phyloP scores from a whole-genome alignment of 2,888 invertebrate species.

The Phengaris arion region DNA sequence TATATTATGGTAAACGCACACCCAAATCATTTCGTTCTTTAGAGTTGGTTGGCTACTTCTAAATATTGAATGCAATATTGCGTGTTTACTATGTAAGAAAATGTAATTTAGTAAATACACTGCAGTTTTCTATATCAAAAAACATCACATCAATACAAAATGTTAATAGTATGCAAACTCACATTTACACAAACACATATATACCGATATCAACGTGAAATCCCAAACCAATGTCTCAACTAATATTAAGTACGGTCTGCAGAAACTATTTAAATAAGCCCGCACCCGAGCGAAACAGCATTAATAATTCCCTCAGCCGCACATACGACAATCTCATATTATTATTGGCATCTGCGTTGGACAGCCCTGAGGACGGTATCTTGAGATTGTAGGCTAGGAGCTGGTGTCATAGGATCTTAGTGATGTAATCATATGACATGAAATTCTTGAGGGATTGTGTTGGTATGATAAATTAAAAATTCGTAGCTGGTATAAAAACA shows the following conservation, averaged over 20 bases:
- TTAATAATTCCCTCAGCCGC: conserved; percentile 76
- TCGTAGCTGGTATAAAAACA: no score
- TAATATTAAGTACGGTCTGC: conserved; percentile 53
- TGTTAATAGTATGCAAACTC: conserved; percentile 23
- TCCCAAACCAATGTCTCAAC: conserved; percentile 54
- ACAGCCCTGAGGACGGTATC: conserved; percentile 64
- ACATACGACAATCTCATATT: conserved; percentile 75
- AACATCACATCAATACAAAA: neutral
- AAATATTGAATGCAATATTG: no score
- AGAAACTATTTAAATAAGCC: conserved; percentile 64
- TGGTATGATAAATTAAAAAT: no score
- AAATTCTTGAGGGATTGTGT: no score
- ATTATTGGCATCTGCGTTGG: conserved; percentile 65
- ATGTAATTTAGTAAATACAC: no score
- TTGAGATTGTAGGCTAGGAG: conserved; percentile 66
- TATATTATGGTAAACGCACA: no score
- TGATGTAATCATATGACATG: no score
- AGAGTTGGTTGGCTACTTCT: no score
- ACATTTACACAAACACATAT: neutral
- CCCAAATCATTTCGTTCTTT: no score
- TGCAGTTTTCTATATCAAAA: no score
- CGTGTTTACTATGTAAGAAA: no score
- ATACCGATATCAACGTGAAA: conserved; percentile 21
- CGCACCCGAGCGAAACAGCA: conserved; percentile 58
- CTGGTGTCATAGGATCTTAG: neutral